phyloP scores from a whole-genome alignment of 2,888 invertebrate species.

The Oscheius sp. region DNA sequence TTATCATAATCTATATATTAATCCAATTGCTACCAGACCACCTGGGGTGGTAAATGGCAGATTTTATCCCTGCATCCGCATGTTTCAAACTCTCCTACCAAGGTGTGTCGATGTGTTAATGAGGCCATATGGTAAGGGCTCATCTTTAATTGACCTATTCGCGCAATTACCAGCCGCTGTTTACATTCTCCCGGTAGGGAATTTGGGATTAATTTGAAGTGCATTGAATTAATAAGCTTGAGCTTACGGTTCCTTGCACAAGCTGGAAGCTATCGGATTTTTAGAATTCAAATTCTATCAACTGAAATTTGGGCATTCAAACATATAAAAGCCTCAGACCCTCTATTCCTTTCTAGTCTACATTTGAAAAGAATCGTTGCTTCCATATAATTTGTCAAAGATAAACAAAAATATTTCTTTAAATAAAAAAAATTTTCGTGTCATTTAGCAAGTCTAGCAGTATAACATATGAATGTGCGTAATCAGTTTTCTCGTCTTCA shows the following conservation, averaged over 20 bases:
- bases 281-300: neutral
- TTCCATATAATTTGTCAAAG: too few relatives aligned
- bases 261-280: too few relatives aligned
- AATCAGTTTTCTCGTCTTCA: slow-evolving; percentile 7
- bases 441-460: too few relatives aligned
- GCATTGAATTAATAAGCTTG: too few relatives aligned
- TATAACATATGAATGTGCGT: slow-evolving; percentile 3
- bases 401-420: too few relatives aligned
- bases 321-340: neutral
- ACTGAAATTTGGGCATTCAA: neutral
- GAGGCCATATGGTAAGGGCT: slow-evolving; percentile 26
- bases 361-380: too few relatives aligned
- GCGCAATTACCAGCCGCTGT: slow-evolving; percentile 25
- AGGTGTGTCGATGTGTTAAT: neutral
- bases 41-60: slow-evolving; percentile 13
- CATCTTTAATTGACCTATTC: slow-evolving; percentile 23
- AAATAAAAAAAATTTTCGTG: too few relatives aligned
- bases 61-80: neutral
- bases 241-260: too few relatives aligned
- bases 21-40: slow-evolving; percentile 10
- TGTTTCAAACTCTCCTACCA: neutral
- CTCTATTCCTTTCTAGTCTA: neutral
- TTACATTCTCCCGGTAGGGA: slow-evolving; percentile 4
- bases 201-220: too few relatives aligned
- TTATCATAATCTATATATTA: slow-evolving; percentile 16